Conservation (phyloP, 2,797 vertebrate species). For the Tapera naevia region DNA sequence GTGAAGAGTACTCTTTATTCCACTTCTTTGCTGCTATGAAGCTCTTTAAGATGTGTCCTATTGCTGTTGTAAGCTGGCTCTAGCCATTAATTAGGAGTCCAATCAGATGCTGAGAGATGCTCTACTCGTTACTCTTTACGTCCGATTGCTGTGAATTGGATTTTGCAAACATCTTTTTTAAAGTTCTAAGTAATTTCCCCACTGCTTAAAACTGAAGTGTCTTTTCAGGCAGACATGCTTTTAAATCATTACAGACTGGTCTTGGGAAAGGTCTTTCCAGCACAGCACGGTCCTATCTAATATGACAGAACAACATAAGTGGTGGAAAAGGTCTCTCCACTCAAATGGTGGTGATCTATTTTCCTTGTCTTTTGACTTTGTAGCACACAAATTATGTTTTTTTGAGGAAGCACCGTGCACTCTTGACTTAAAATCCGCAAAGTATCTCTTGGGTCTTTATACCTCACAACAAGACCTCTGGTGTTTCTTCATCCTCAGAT, state of each 20-base stretch:
- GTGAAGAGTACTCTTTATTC: not conserved
- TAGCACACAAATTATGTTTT: not conserved
- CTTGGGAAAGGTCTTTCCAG: not conserved
- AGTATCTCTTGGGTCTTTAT: not conserved
- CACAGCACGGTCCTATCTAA: not conserved
- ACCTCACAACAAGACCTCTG: slow-evolving; percentile 20
- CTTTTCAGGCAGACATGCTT: not conserved
- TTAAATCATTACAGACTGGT: not conserved
- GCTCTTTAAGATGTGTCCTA: not conserved
- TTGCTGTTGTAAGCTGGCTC: not conserved
- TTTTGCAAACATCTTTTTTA: not conserved
- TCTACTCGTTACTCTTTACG: not conserved
- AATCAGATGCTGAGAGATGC: not conserved
- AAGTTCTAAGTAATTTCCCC: not conserved
- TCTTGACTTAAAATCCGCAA: not conserved
- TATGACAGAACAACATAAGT: not conserved
- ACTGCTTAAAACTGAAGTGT: not conserved
- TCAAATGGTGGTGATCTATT: not conserved
- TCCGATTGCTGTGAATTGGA: not conserved
- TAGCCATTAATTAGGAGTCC: not conserved
- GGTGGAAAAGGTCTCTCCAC: not conserved
- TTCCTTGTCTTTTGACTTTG: not conserved
- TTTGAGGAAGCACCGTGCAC: not conserved
- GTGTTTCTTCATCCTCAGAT: slow-evolving; percentile 56
- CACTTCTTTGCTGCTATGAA: not conserved